Base-by-base conservation (phyloP, 2,797 vertebrate genomes). In the Rhinichthys osculus region DNA sequence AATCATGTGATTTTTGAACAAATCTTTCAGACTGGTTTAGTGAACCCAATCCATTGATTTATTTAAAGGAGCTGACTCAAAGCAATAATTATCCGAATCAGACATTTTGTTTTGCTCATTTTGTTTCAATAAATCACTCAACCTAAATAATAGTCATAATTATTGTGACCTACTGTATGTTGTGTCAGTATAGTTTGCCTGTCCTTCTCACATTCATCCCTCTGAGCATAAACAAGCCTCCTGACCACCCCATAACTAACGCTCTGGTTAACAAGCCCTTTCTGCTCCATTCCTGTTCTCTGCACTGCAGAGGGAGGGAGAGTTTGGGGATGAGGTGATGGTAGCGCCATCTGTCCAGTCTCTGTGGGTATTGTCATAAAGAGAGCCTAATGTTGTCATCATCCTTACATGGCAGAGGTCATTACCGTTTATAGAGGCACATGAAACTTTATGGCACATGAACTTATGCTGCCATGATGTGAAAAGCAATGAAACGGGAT, bases 201-300 rank as follows among this genome's bases (percentile, higher is more conserved):
- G 52, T 59, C 77, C 38, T 78, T 62, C 7, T 78, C 35, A 27
- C 38, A 30, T 78, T 42, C 38, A 78, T 64, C 23, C 23, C 59
- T 78, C n/a, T 7, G 1, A 78, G n/a, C n/a, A 44, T 64, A 64
- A 78, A 27, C 77, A 30, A 42, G 23, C 54, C 9, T 64, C 10
- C 77, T 64, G 38, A 64, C 77, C 38, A 44, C 57, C n/a, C 10
- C n/a, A 64, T 30, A 78, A 78, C 77, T 78, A 62, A 40, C 1
- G 8, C 54, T 91, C 90, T 95, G 95, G 94, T 95, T 95, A 95
- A 93, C 93, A 92, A 92, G 92, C 91, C 90, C 92, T 90, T 92
- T 23, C 89, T 91, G 91, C 35, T 78, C 21, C 54, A 13, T 77
- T 57, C 33, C 30, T 38, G 74, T 38, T 7, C 77, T 30, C 38